Percentiles rank a stretch among this genome's conserved stretches.
Conservation (phyloP, 2,888 invertebrate species). For the Caenorhabditis japonica region DNA sequence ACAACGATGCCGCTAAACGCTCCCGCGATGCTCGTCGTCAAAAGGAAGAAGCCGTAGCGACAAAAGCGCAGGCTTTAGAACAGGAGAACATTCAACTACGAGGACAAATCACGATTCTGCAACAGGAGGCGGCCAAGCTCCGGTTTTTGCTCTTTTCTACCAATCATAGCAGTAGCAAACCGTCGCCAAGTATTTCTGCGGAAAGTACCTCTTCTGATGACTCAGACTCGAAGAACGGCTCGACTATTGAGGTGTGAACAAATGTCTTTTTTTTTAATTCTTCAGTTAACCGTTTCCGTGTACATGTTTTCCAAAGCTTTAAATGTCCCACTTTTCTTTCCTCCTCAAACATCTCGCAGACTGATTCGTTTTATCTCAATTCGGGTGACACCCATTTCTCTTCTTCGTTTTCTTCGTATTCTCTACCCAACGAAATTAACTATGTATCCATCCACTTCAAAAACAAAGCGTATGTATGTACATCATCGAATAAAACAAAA, state of each 20-base stretch:
- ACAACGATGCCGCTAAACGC: slow-evolving; percentile 94
- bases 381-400: too few species aligned
- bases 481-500: too few species aligned
- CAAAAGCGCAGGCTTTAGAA: slow-evolving; percentile 88
- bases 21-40: slow-evolving; percentile 90
- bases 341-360: too few species aligned
- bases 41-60: slow-evolving; percentile 92
- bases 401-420: too few species aligned
- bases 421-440: too few species aligned
- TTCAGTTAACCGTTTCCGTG: not conserved
- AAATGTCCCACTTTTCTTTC: not conserved
- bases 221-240: slow-evolving; percentile 18
- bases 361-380: too few species aligned
- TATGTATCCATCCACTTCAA: too few species aligned
- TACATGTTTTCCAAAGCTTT: not conserved
- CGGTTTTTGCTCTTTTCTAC: slow-evolving; percentile 44
- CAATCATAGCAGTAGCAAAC: not conserved
- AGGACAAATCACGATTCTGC: slow-evolving; percentile 57
- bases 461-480: too few species aligned
- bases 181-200: slow-evolving; percentile 20
- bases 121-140: slow-evolving; percentile 50
- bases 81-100: slow-evolving; percentile 85
- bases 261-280: not conserved
- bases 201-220: slow-evolving; percentile 4
- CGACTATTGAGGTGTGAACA: slow-evolving; percentile 16